A percentile compares a stretch with the other conserved stretches of the same genome.
These are phyloP conservation scores for Oasisia sp. DNA, from an alignment of 2,888 invertebrate species.

Conservation along the genomic window DNA sequence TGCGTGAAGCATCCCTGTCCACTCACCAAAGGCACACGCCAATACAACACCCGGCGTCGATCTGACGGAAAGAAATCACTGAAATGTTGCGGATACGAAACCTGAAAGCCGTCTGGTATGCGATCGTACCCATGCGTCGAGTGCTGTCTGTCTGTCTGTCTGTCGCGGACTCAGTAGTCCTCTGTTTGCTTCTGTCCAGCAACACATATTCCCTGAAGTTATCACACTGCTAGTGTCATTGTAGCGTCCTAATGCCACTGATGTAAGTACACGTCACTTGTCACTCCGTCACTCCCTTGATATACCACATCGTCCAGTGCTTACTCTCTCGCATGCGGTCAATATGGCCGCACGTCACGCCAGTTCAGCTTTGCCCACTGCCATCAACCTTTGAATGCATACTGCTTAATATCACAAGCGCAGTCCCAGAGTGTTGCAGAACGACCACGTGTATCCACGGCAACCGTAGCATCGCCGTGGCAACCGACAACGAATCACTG, in stretches of 20 bases:
- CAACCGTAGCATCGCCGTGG: neutral
- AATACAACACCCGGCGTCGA: neutral
- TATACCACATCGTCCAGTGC: neutral
- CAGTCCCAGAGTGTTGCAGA: neutral
- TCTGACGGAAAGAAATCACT: neutral
- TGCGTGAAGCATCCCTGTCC: neutral
- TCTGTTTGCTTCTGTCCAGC: neutral
- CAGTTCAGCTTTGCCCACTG: neutral
- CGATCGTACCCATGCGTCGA: neutral
- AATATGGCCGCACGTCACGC: neutral
- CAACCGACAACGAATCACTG: constrained; percentile 10
- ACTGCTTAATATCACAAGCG: constrained; percentile 17
- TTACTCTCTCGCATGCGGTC: neutral
- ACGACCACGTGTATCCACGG: neutral
- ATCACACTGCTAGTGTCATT: neutral
- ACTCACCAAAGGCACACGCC: neutral
- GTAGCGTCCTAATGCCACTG: neutral
- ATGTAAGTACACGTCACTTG: neutral
- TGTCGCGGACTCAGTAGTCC: neutral
- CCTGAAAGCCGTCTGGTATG: neutral
- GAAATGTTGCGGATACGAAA: neutral
- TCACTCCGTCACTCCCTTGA: neutral
- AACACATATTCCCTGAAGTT: neutral
- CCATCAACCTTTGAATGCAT: neutral
- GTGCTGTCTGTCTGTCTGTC: neutral